Conservation (phyloP, 2,797 vertebrate species). For the Pipistrellus pipistrellus region DNA sequence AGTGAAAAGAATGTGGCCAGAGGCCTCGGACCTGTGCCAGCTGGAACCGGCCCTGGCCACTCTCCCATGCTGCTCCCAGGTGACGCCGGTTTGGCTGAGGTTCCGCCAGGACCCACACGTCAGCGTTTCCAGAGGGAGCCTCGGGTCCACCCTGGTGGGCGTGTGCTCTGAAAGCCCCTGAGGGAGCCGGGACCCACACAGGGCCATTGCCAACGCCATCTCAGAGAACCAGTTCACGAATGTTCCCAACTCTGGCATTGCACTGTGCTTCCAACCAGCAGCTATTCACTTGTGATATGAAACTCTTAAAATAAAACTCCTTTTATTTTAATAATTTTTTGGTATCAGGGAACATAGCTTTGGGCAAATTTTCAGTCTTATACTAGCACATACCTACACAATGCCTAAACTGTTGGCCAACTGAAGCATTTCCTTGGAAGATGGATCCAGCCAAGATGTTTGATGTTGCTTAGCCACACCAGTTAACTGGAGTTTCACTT, state of each 20-base stretch:
- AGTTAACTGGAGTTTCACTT: slow-evolving; percentile 13
- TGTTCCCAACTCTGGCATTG: neutral
- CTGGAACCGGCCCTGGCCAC: neutral
- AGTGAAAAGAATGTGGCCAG: neutral
- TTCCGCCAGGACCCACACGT: neutral
- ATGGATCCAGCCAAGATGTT: neutral
- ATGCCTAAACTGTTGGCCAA: neutral
- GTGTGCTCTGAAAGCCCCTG: neutral
- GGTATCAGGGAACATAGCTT: neutral
- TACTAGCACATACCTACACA: neutral
- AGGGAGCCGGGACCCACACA: neutral
- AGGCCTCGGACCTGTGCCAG: neutral
- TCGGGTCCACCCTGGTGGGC: neutral
- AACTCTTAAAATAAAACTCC: slow-evolving; percentile 19
- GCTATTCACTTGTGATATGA: neutral
- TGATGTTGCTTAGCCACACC: slow-evolving; percentile 2
- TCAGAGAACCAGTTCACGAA: neutral
- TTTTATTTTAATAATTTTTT: slow-evolving; percentile 33
- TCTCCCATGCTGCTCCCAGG: neutral
- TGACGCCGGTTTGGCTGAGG: neutral
- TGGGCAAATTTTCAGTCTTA: slow-evolving; percentile 21
- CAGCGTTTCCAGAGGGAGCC: neutral
- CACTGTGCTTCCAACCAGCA: neutral
- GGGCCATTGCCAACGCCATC: accelerated
- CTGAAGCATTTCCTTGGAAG: slow-evolving; percentile 53